phyloP scores from a whole-genome alignment of 2,797 vertebrate species.

The Gymnocypris eckloni region DNA sequence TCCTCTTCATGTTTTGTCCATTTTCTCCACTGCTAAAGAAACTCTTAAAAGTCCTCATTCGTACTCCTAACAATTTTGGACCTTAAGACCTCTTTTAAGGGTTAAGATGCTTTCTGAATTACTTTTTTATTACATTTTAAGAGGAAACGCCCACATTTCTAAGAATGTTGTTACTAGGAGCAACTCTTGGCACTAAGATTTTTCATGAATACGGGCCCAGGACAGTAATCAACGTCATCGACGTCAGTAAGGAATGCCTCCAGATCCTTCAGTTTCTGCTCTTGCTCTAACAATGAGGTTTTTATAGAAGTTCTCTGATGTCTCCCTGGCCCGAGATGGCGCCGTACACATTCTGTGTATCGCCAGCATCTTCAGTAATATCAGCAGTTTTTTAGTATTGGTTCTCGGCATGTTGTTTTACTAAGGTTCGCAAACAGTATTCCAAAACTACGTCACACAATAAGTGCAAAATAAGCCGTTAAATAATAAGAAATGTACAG shows the following conservation, averaged over 20 bases:
- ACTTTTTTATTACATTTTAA: too few relatives aligned
- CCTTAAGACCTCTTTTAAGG: too few relatives aligned
- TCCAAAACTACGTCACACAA: background rate
- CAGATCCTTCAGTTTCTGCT: background rate
- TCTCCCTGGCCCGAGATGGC: background rate
- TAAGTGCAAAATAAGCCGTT: background rate
- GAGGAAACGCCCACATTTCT: too few relatives aligned
- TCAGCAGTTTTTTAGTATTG: background rate
- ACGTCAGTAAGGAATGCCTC: background rate
- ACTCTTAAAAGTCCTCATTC: too few relatives aligned
- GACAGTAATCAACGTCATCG: background rate
- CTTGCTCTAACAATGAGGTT: background rate
- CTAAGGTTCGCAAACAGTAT: background rate
- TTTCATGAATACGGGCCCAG: background rate
- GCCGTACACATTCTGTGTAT: background rate
- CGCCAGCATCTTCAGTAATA: background rate
- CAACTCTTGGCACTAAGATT: too few relatives aligned
- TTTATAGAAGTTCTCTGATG: background rate
- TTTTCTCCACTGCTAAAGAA: too few relatives aligned
- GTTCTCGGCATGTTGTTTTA: slow-evolving; percentile 1
- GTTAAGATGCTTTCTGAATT: too few relatives aligned
- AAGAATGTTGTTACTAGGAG: too few relatives aligned
- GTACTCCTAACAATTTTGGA: too few relatives aligned
- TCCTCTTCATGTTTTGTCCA: too few relatives aligned
- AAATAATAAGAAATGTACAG: too few relatives aligned